These are phyloP conservation scores for Melanotaenia duboulayi DNA, from an alignment of 2,113 vertebrate genomes.

Conservation along the genomic window DNA sequence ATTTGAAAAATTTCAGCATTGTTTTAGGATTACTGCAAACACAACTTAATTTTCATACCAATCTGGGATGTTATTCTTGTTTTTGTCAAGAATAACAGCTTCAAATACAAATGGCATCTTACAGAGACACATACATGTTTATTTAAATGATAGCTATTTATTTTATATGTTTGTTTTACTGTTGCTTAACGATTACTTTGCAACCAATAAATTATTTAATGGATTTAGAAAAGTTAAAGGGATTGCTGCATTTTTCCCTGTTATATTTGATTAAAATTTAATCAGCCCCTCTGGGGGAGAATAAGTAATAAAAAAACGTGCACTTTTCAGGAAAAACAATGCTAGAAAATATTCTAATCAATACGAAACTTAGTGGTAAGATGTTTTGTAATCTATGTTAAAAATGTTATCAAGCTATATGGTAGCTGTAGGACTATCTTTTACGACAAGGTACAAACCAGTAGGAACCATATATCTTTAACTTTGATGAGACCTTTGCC, in stretches of 20 bases:
- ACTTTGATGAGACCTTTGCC: too few relatives aligned
- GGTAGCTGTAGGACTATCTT: too few relatives aligned
- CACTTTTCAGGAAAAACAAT: too few relatives aligned
- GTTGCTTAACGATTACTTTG: conserved; percentile 17
- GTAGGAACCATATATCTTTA: too few relatives aligned
- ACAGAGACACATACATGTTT: neutral
- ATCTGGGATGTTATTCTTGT: neutral
- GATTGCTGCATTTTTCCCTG: conserved; percentile 42
- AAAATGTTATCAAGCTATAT: too few relatives aligned
- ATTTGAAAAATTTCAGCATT: neutral
- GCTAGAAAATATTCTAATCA: too few relatives aligned
- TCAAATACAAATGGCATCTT: neutral
- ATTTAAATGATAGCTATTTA: conserved; percentile 15
- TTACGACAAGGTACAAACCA: too few relatives aligned
- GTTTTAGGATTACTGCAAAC: neutral
- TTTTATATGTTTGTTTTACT: conserved; percentile 1
- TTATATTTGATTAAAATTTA: conserved; percentile 44
- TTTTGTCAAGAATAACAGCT: conserved; percentile 7
- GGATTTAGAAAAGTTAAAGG: conserved; percentile 23
- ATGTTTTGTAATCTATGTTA: neutral
- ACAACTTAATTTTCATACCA: neutral
- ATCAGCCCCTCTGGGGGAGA: conserved; percentile 37
- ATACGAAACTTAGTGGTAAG: too few relatives aligned
- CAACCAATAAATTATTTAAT: conserved; percentile 42
- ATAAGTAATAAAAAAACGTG: conserved; percentile 10